These are phyloP conservation scores for Osmoderma eremita DNA, from an alignment of 2,888 invertebrate genomes.

Conservation along the genomic window DNA sequence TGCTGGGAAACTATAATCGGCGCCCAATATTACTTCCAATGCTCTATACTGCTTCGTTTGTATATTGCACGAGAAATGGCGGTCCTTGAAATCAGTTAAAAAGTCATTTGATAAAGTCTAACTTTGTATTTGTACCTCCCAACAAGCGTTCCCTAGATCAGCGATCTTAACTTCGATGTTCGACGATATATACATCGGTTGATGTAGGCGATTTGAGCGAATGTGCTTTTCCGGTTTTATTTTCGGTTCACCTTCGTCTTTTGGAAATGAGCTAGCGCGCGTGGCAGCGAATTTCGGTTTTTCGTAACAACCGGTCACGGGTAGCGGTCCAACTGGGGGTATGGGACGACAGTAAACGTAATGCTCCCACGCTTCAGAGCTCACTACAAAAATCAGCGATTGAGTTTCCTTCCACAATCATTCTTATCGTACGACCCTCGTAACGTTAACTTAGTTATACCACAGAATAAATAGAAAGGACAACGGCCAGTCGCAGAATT, in stretches of 20 bases:
- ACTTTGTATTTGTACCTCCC: constrained; percentile 65
- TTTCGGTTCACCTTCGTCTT: constrained; percentile 35
- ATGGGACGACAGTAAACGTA: constrained; percentile 37
- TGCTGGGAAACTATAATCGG: constrained; percentile 81
- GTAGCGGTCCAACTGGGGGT: constrained; percentile 11
- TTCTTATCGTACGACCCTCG: constrained; percentile 3
- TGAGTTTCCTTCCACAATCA: not conserved
- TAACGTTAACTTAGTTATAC: too few species aligned
- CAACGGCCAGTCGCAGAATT: too few species aligned
- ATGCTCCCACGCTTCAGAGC: constrained; percentile 42
- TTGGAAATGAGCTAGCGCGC: constrained; percentile 40
- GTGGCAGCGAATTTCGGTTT: constrained; percentile 31
- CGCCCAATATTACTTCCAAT: constrained; percentile 81
- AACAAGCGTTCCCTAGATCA: constrained; percentile 87
- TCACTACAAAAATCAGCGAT: constrained; percentile 36
- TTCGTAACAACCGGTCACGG: constrained; percentile 21
- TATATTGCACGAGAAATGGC: constrained; percentile 75
- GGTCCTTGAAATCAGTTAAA: constrained; percentile 64
- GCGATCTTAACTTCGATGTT: constrained; percentile 82
- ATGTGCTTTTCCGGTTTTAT: constrained; percentile 45
- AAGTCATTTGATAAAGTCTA: too few species aligned
- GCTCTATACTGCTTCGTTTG: constrained; percentile 87
- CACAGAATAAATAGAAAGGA: too few species aligned
- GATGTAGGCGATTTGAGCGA: constrained; percentile 52
- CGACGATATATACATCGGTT: constrained; percentile 60